phyloP scores from a whole-genome alignment of 2,797 vertebrate genomes.

The Acanthis flammea region DNA sequence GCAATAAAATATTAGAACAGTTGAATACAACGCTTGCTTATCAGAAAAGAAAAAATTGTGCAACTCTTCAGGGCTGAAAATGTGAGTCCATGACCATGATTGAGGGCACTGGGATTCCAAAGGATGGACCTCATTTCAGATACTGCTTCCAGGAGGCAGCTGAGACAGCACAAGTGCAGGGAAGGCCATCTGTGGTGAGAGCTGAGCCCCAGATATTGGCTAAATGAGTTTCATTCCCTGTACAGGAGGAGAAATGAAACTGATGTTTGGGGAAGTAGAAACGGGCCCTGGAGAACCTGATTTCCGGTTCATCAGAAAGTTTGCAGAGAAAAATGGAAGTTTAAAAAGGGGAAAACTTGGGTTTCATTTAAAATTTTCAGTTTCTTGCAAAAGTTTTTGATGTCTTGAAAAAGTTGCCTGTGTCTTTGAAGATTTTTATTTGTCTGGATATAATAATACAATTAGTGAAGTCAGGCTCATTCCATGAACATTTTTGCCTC shows the following conservation, averaged over 20 bases:
- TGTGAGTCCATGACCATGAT: background rate
- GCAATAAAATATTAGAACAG: constrained; percentile 24
- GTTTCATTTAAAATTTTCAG: background rate
- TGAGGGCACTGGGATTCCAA: background rate
- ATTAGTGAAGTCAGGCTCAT: background rate
- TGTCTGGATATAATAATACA: background rate
- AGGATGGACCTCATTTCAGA: background rate
- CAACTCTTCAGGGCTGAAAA: background rate
- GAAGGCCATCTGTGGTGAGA: background rate
- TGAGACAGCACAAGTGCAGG: background rate
- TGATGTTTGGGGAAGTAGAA: background rate
- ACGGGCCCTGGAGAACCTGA: background rate
- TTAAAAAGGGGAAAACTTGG: background rate
- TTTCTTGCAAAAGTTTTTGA: background rate
- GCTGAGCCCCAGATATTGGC: background rate
- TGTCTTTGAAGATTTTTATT: background rate
- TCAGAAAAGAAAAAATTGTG: background rate
- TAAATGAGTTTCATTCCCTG: background rate
- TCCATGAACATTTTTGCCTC: background rate
- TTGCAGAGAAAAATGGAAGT: background rate
- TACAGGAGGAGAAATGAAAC: background rate
- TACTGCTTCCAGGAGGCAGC: background rate
- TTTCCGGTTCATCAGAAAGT: background rate
- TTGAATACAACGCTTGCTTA: background rate
- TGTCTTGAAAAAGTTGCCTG: background rate